Evolutionary conservation across 2,888 invertebrate species (phyloP), one percentile per base, ranked within the genome.

Genomic region (Erebia aethiops): DNA sequence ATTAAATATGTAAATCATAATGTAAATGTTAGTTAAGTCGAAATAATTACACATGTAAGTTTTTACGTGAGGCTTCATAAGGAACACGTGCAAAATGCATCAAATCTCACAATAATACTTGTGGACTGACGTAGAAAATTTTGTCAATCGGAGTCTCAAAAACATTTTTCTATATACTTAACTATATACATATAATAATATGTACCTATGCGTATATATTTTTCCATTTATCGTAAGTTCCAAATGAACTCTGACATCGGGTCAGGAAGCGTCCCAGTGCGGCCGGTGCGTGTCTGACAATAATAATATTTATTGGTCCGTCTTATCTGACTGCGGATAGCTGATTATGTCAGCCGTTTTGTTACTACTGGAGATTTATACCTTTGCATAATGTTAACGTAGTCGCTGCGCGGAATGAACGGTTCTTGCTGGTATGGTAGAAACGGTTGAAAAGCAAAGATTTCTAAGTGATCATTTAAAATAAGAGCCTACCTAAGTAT

Each of bases 201-300:
- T 35, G 0, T 35, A 13, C 46, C 46, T 13, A 1, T 51, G 4
- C 14, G 5, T 54, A 10, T 18, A 3, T 54, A 54, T 54, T 54
- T 54, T 54, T 18, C 54, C 54, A 18, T 54, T 54, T 16, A 54
- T 54, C 54, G 21, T 26, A 21, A 21, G 18, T 21, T 57, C 26
- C 43, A 67, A 60, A 54, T 71, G 69, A 71, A 57, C 56, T 57
- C 56, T 57, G 56, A 57, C 56, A 57, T 26, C 26, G 56, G 21
- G 56, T 4, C 56, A 21, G 9, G 54, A 21, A 26, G 26, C 10
- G 52, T 26, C 56, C 56, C 18, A 56, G 21, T 56, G 14, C 56
- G 56, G 56, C 5, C 56, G 56, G 56, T 57, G 56, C 56, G 56
- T 57, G 56, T 57, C 56, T 57, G 14, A 57, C 56, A 57, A 26